Base-by-base conservation (phyloP, 2,113 vertebrate species). In the Lucifuga dentata region DNA sequence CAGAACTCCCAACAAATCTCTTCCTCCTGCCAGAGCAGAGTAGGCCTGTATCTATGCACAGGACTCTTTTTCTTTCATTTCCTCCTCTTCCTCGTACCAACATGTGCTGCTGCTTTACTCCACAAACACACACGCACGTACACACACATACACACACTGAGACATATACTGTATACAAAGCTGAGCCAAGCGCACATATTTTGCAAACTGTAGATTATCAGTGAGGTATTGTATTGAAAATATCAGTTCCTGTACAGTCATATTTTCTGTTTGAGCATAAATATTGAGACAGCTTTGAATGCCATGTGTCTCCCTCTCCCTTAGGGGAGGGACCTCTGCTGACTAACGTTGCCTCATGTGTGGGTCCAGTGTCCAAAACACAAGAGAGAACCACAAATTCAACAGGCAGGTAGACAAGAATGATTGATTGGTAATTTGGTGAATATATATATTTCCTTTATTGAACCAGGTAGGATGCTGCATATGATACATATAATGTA, bases 61-160 rank as follows among this genome's bases (percentile, higher is more conserved):
- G 65, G 72, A 87, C 74, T 86, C 67, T 76, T 84, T 89, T 78
- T 78, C 83, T 85, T 86, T 84, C 83, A 84, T 89, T 90, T 88
- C 88, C 84, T 88, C 65, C 73, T 89, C 86, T 84, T 87, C 74
- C 77, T 85, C 71, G 65, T 81, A 61, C 78, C 78, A 86, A 86
- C 89, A 86, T 89, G 87, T 87, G 86, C 81, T 61, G 75, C 78
- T 88, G 69, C 65, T 68, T 61, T 62, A 29, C 72, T 53, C 78
- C 50, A 29, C 43, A 4, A 43, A 45, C 55, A 35, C 68, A 2
- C 68, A 3, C 55, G 3, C 51, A 13, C 76, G 17, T 60, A 8
- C 73, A 23, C 49, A 11, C 79, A 7, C 53, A 2, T 63, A 13
- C 74, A 16, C 46, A 12, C 19, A 13, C 29, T 6, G n/a, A 32